Evolutionary conservation across 2,888 invertebrate genomes (phyloP).

Genomic region (Carterocephalus palaemon): DNA sequence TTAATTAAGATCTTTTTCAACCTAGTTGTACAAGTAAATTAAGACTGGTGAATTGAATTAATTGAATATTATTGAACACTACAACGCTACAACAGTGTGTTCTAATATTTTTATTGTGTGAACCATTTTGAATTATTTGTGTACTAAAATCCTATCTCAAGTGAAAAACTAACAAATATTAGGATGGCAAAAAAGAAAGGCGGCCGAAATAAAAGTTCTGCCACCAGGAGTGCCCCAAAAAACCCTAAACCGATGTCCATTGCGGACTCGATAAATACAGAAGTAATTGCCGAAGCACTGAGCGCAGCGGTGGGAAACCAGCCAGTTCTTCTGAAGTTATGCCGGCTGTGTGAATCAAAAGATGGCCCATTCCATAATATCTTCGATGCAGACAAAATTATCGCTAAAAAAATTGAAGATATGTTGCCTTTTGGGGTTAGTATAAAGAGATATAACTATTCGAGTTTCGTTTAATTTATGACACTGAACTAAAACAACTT

Average conservation of each 20-base stretch:
- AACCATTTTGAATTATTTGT: too few species aligned
- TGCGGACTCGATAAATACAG: constrained; percentile 33
- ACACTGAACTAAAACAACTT: background rate
- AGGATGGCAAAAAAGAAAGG: constrained; percentile 56
- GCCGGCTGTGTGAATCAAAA: constrained; percentile 67
- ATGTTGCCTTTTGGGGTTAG: constrained; percentile 71
- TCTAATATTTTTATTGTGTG: too few species aligned
- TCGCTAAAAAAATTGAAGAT: constrained; percentile 66
- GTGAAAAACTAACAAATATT: constrained; percentile 41
- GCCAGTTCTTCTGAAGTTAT: constrained; percentile 56
- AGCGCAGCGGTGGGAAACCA: constrained; percentile 42
- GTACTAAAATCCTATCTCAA: too few species aligned
- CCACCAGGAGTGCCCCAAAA: constrained; percentile 28
- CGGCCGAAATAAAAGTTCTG: constrained; percentile 38
- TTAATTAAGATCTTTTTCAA: too few species aligned
- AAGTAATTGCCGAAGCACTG: constrained; percentile 45
- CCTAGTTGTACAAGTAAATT: too few species aligned
- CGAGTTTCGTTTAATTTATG: too few species aligned
- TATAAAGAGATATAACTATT: background rate
- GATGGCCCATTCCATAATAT: constrained; percentile 74
- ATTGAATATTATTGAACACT: too few species aligned
- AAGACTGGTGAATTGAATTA: too few species aligned
- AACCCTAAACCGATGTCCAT: constrained; percentile 33
- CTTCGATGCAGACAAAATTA: constrained; percentile 62
- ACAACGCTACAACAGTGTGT: constrained; percentile 4